phyloP scores from a whole-genome alignment of 2,797 vertebrate species.

The Chaenodraco wilsoni region DNA sequence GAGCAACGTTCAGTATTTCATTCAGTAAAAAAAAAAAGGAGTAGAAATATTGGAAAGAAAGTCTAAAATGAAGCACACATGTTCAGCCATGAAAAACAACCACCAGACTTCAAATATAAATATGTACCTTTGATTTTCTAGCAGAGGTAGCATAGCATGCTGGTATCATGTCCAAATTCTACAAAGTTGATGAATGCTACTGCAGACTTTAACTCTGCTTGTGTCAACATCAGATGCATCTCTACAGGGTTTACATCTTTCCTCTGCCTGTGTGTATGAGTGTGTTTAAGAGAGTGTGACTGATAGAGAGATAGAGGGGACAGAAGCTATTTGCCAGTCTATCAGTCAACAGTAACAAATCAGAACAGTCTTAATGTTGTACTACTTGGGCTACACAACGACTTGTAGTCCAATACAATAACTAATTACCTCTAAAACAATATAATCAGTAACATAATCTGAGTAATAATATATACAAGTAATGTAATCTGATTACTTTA shows the following conservation, averaged over 20 bases:
- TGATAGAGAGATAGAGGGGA: conserved; percentile 28
- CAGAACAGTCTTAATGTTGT: not conserved
- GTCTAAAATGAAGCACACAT: conserved; percentile 19
- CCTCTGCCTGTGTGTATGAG: conserved; percentile 4
- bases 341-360: conserved; percentile 34
- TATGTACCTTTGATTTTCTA: conserved; percentile 38
- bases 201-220: conserved; percentile 29
- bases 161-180: conserved; percentile 12
- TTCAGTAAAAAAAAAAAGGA: not conserved
- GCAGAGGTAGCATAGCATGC: not conserved
- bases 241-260: conserved; percentile 8
- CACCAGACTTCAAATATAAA: conserved; percentile 19
- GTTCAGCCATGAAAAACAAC: not conserved
- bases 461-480: too few relatives aligned
- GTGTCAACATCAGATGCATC: conserved; percentile 35
- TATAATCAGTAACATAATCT: too few relatives aligned
- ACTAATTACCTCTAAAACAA: too few relatives aligned
- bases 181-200: conserved; percentile 13
- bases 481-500: too few relatives aligned
- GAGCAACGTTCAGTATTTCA: conserved; percentile 17
- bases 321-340: conserved; percentile 30
- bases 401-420: too few relatives aligned
- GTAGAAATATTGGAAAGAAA: not conserved
- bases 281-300: conserved; percentile 26
- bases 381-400: conserved; percentile 3